A percentile compares a stretch with the other conserved stretches of the same genome.
Conservation (phyloP, 64 coral and sea anemone genomes). For the Pachyseris speciosa region DNA sequence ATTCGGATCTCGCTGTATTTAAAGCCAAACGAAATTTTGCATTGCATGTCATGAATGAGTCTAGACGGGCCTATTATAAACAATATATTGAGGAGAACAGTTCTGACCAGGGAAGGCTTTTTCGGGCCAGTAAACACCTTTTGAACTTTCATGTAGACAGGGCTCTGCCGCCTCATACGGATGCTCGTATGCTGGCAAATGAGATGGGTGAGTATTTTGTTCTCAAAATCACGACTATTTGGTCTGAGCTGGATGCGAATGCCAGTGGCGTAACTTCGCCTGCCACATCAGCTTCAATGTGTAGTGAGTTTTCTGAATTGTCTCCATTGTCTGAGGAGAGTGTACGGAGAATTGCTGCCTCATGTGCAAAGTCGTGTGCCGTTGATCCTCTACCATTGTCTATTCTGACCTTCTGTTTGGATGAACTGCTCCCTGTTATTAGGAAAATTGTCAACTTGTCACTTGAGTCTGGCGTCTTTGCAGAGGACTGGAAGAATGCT, state of each 20-base stretch:
- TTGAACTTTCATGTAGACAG: slow-evolving; percentile 10
- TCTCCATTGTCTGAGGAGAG: slow-evolving; percentile 5
- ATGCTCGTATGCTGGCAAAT: slow-evolving; percentile 28
- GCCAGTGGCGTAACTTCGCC: not conserved
- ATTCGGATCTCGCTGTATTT: slow-evolving; percentile 32
- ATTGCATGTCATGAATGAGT: slow-evolving; percentile 31
- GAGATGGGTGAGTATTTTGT: slow-evolving; percentile 49
- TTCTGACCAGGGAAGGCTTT: too few relatives aligned
- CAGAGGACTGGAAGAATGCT: not conserved
- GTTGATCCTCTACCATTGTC: slow-evolving; percentile 11
- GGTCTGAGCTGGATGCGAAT: slow-evolving; percentile 1
- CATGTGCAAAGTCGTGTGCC: not conserved
- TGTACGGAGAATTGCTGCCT: not conserved
- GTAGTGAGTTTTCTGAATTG: not conserved
- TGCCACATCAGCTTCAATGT: not conserved
- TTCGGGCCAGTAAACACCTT: slow-evolving; percentile 1
- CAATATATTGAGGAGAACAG: too few relatives aligned
- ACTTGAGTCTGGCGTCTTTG: too few relatives aligned
- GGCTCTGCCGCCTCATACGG: slow-evolving; percentile 4
- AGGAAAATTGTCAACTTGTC: too few relatives aligned
- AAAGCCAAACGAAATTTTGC: slow-evolving; percentile 35
- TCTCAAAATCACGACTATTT: slow-evolving; percentile 28
- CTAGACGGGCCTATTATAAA: not conserved
- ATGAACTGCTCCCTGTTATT: too few relatives aligned
- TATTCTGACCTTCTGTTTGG: slow-evolving; percentile 11